Evolutionary conservation across 2,113 vertebrate species (phyloP).

Genomic region (Callocephalon fimbriatum): DNA sequence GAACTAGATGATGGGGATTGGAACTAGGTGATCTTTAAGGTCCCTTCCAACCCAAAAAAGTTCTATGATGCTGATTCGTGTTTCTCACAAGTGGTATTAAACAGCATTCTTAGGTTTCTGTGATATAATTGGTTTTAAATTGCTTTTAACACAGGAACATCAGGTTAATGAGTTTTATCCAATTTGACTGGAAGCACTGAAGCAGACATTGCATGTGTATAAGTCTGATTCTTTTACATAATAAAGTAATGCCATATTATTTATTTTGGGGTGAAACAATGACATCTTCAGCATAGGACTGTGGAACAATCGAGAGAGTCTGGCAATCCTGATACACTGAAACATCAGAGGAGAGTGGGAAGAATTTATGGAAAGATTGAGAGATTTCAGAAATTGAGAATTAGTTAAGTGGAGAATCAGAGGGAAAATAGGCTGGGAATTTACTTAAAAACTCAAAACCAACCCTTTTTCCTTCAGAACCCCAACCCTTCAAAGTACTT

Average conservation of each 20-base stretch:
- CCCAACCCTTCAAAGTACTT: neutral
- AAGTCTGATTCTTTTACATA: neutral
- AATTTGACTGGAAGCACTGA: neutral
- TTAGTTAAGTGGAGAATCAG: neutral
- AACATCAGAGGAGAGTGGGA: neutral
- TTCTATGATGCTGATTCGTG: neutral
- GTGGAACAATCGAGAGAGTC: neutral
- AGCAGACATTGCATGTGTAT: neutral
- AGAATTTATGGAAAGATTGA: neutral
- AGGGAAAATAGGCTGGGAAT: neutral
- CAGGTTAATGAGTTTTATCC: slow-evolving; percentile 4
- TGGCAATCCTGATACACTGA: neutral
- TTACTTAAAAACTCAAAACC: neutral
- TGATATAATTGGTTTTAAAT: neutral
- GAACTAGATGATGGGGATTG: neutral
- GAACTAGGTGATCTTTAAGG: neutral
- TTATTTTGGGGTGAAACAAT: neutral
- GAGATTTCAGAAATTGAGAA: neutral
- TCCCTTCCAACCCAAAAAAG: neutral
- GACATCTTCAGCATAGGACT: neutral
- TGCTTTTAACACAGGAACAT: neutral
- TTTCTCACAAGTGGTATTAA: neutral
- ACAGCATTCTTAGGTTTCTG: neutral
- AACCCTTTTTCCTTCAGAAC: neutral
- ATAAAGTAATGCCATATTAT: neutral